phyloP scores from a whole-genome alignment of 2,113 vertebrate species.

The Mohoua ochrocephala region DNA sequence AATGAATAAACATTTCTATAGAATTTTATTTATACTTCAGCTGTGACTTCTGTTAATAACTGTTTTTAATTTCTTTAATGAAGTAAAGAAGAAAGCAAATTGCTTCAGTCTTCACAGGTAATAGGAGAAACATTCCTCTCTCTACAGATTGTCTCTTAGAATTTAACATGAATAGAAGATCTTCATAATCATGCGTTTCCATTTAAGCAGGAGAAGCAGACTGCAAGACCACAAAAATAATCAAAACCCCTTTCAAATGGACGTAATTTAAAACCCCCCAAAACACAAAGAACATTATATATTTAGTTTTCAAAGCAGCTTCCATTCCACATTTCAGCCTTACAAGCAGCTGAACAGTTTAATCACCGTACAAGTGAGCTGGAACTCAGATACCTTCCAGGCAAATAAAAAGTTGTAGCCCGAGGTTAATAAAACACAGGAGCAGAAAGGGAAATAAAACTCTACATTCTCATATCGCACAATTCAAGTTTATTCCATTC shows the following conservation, averaged over 20 bases:
- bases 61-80: background rate
- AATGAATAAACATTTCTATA: background rate
- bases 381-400: background rate
- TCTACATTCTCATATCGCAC: slow-evolving; percentile 57
- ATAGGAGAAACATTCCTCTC: background rate
- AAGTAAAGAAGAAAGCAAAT: background rate
- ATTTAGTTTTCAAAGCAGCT: background rate
- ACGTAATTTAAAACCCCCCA: background rate
- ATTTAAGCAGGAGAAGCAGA: background rate
- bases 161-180: background rate
- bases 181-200: background rate
- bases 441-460: background rate
- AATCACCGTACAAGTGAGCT: background rate
- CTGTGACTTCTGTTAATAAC: background rate
- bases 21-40: background rate
- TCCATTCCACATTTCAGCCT: background rate
- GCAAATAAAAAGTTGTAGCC: background rate
- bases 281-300: background rate
- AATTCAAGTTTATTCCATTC: slow-evolving; percentile 85
- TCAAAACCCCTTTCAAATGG: background rate
- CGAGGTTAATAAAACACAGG: background rate
- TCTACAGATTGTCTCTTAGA: background rate
- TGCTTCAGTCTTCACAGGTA: background rate
- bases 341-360: background rate
- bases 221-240: background rate